Percentiles rank a stretch among this genome's conserved stretches.
phyloP scores from a whole-genome alignment of 2,113 vertebrate genomes.

The Pyxicephalus adspersus region DNA sequence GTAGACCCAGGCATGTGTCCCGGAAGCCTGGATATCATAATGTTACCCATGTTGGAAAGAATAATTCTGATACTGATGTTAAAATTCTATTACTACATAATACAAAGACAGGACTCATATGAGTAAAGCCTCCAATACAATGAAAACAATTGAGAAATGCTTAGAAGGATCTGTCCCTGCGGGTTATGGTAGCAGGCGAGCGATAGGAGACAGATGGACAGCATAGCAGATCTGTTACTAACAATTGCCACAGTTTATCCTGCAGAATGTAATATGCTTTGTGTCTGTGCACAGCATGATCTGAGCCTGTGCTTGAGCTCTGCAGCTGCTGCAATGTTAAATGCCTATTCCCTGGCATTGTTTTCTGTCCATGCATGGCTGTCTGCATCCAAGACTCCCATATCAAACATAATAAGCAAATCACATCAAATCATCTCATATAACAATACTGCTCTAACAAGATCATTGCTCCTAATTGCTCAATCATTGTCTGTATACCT shows the following conservation, averaged over 20 bases:
- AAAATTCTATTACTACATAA: too few species aligned
- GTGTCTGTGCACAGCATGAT: slow-evolving; percentile 32
- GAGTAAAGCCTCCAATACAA: too few species aligned
- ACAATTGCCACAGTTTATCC: slow-evolving; percentile 2
- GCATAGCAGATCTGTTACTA: background rate
- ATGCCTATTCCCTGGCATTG: background rate
- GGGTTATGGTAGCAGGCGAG: too few species aligned
- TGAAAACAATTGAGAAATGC: too few species aligned
- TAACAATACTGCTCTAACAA: background rate
- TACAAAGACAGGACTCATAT: too few species aligned
- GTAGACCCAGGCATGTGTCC: too few species aligned
- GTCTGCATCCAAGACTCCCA: slow-evolving; percentile 16
- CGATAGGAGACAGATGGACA: too few species aligned
- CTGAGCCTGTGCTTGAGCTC: slow-evolving; percentile 3
- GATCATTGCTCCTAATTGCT: too few species aligned
- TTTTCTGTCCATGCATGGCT: slow-evolving; percentile 3
- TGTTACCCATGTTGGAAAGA: too few species aligned
- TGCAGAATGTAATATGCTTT: slow-evolving; percentile 21
- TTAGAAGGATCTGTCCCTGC: too few species aligned
- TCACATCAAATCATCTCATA: slow-evolving; percentile 24
- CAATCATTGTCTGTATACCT: background rate
- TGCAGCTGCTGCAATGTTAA: slow-evolving; percentile 1
- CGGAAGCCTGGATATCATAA: too few species aligned
- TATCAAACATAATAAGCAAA: slow-evolving; percentile 35
- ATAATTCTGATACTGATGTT: too few species aligned